Base-by-base conservation (phyloP, 2,113 vertebrate genomes). In the Cheilinus undulatus region DNA sequence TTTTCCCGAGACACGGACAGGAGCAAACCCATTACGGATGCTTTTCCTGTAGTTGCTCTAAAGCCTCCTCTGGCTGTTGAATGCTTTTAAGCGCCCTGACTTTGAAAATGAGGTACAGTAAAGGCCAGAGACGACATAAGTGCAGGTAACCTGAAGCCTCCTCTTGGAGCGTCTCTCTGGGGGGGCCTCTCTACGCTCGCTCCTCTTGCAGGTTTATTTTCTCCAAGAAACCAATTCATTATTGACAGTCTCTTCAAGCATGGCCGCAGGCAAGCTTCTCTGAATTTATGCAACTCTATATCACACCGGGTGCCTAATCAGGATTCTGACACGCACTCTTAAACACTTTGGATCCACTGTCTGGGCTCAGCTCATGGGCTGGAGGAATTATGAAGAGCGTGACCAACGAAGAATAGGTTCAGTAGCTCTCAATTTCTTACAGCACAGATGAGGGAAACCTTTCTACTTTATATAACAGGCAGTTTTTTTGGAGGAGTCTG, bases 161-260 rank as follows among this genome's bases (percentile, higher is more conserved):
- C 45, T 78, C 28, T 40, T 60, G 40, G 53, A 64, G 40, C n/a
- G 19, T 62, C 61, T 54, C 68, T 68, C 34, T 27, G n/a, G 28
- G 20, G 12, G 42, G 34, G 23, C 12, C 19, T 56, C 19, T 56
- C 23, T 28, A 36, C 50, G 56, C 38, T 50, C 43, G 57, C 38
- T 46, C 48, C n/a, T 70, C 36, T 28, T 17, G 5, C 22, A 32
- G 38, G 56, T 60, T 76, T 77, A 83, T 80, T 80, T 79, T 77
- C 50, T 77, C 57, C 32, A 15, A 51, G 53, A 64, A 38, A 60
- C 52, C 67, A 70, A 76, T 85, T 69, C 59, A 88, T 91, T 84
- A 89, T 86, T 86, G 69, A 88, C 73, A 78, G 60, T 61, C 26
- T 65, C 54, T 74, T 82, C 53, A 73, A 67, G 72, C 53, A 58